Base-by-base conservation (phyloP, 2,888 invertebrate species). In the Podotricha telesiphe region DNA sequence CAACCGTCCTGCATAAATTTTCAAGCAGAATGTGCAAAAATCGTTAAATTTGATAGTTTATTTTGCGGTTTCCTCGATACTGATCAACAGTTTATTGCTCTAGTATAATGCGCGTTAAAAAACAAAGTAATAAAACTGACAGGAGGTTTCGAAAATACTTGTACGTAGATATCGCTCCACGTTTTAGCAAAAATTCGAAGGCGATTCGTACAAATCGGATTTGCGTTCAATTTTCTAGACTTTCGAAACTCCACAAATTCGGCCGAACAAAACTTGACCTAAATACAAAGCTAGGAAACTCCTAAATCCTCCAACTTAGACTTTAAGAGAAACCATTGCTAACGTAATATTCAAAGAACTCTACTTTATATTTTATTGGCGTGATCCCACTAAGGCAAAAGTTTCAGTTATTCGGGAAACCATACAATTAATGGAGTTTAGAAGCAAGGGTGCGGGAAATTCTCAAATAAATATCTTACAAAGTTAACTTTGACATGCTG, bases 221-320 rank as follows among this genome's bases (percentile, higher is more conserved):
- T 91, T 89, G 84, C 86, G 86, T 89, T 87, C 88, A 89, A 91
- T 91, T 89, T 87, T 86, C 82, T 83, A 87, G 88, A 89, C 86
- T 89, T 87, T 87, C 82, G 80, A 84, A 83, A 86, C 85, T 82
- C 74, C 71, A 79, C 78, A 79, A 82, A 85, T 83, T 82, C 81
- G 79, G 79, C 79, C 77, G 80, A 80, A 81, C 78, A 80, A 87
- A 83, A 85, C 82, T 83, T 85, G 80, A 83, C 82, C 83, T 79
- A 82, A 86, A 88, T 86, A 78, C 83, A 82, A 79, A 76, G 75
- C 77, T 81, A 80, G 81, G 80, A 84, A 83, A 83, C 83, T 80
- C 82, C 79, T 78, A 79, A 82, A 83, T 85, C 79, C 80, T 76
- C 79, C 80, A 68, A 84, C 81, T 83, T 83, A 81, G 81, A 85